Base-by-base conservation (phyloP, 1,140 invertebrate species). In the Lasioglossum baleicum region DNA sequence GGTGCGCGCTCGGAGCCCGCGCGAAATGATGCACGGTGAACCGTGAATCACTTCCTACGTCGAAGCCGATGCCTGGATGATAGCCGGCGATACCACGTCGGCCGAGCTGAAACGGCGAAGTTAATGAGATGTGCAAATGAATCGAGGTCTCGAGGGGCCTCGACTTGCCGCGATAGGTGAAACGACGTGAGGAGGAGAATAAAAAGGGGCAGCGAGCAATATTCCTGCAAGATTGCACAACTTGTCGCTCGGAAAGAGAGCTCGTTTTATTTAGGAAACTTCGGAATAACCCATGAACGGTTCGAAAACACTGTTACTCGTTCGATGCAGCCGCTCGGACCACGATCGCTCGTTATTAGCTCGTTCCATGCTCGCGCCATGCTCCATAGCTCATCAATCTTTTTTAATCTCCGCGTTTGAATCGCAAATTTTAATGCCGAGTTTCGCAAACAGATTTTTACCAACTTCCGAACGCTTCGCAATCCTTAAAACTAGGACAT, bases 11-110 rank as follows among this genome's bases (percentile, higher is more conserved):
- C 20, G 63, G 44, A 82, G 83, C 70, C 58, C 69, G 77, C 81
- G 74, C 80, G 81, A 81, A 87, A 86, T 81, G 85, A 83, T 87
- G 84, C 84, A 87, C 85, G 81, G 85, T 87, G 81, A 86, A 87
- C 85, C 85, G 85, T 87, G 84, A 86, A 85, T 87, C 85, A 83
- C 81, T 87, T 87, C 85, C 85, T 87, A 87, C 84, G 84, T 61
- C 83, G 78, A 86, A 87, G 85, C 83, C 85, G 85, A 87, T 87
- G 85, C 70, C 77, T 87, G 84, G 76, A 86, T 81, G 84, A 87
- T 87, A 83, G 81, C 70, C 84, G 64, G 53, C 81, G 77, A 86
- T 86, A 86, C 69, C 73, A 75, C 81, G 84, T 58, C 80, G 79
- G 75, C 74, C 67, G 35, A 22, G 77, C 83, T 87, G 84, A 87